A percentile compares a stretch with the other conserved stretches of the same genome.
These are phyloP conservation scores for Mastigias papua DNA, from an alignment of 30 jellyfish, hydroid and myxozoan genomes.

Conservation along the genomic window DNA sequence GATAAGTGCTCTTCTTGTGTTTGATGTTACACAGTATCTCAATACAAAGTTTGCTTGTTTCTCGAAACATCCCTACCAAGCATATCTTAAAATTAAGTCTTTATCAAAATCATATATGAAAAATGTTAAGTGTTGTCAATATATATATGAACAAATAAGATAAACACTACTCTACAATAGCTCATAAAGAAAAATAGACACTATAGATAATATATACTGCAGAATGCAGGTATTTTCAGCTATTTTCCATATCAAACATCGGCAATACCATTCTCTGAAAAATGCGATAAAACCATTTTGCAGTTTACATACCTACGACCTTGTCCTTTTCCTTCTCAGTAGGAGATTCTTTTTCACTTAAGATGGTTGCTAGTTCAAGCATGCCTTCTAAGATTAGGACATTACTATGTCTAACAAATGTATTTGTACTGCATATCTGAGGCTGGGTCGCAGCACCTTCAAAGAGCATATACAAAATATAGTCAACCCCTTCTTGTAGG, in stretches of 20 bases:
- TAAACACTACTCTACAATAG: too few relatives aligned
- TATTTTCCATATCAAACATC: too few relatives aligned
- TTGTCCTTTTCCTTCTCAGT: neutral
- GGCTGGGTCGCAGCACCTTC: slow-evolving; percentile 32
- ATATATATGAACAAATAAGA: too few relatives aligned
- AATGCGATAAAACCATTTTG: too few relatives aligned
- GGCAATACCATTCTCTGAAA: too few relatives aligned
- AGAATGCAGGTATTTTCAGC: too few relatives aligned
- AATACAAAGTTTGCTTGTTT: slow-evolving; percentile 56
- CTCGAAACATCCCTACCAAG: slow-evolving; percentile 35
- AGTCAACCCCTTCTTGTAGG: slow-evolving; percentile 68
- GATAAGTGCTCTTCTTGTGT: slow-evolving; percentile 45
- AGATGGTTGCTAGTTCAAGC: slow-evolving; percentile 58
- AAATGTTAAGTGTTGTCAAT: too few relatives aligned
- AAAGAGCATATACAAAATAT: slow-evolving; percentile 11
- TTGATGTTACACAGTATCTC: slow-evolving; percentile 42
- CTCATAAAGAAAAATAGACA: too few relatives aligned
- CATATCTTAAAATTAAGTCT: too few relatives aligned
- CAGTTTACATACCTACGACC: slow-evolving; percentile 30
- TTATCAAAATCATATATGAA: too few relatives aligned
- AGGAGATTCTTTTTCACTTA: slow-evolving; percentile 14
- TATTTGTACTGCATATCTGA: slow-evolving; percentile 49
- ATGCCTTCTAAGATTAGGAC: slow-evolving; percentile 67
- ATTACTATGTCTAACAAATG: slow-evolving; percentile 62
- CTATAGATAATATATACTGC: too few relatives aligned